Evolutionary conservation across 1,140 invertebrate genomes (phyloP), one percentile per base, ranked within the genome.

Genomic region (Nasonia giraulti): DNA sequence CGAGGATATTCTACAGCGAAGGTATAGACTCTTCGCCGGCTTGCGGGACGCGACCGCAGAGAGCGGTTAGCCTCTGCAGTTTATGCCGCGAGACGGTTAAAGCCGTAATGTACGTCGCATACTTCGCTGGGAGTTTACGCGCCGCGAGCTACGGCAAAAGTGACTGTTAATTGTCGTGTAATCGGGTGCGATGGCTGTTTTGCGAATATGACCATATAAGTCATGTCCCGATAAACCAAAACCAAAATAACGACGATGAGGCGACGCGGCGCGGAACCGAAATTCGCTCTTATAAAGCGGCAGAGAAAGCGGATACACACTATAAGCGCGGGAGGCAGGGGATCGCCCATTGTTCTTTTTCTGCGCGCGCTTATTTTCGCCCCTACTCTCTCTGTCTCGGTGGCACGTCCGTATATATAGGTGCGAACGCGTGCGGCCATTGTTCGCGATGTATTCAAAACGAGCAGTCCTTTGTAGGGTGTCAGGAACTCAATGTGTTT

Each of bases 381-480:
- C 33, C 55, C 55, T n/a, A 62, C 55, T 37, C 33, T 37, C 50
- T 55, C 14, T 55, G 14, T 55, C 50, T 55, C 86, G 85, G 86
- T 90, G 33, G 87, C 88, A 87, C 83, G 76, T 84, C 86, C 86
- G 80, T 87, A 88, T 87, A 84, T 71, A 33, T 71, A 71, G 23
- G 66, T 20, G 20, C 20, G 17, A 88, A 87, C 88, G 50, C 83
- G 50, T 20, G 75, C 55, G 14, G 11, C 83, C 88, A 91, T 91
- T 90, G 89, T 90, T 89, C 79, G 37, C 44, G 33, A 79, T 73
- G 86, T 89, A 90, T 90, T 91, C 87, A 90, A 90, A 90, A 90
- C 87, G 86, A 88, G 87, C 87, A 83, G 82, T 89, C 87, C 87
- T 88, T 89, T 88, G 87, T 88, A 87, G 84, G 83, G 87, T 87